Conservation (phyloP, 2,888 invertebrate species). For the Drepana falcataria region DNA sequence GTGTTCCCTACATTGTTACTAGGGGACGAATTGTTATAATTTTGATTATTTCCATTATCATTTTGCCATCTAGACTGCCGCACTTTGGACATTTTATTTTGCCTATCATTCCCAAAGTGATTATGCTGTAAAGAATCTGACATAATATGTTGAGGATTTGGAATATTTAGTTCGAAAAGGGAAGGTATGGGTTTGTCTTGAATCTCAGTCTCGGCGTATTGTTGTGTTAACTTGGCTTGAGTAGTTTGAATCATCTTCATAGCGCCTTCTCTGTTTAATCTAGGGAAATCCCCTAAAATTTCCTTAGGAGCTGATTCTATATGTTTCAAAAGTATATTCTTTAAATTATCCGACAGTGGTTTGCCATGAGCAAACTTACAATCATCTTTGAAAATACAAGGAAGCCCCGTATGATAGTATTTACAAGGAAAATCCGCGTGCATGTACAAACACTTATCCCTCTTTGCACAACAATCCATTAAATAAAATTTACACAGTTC, state of each 20-base stretch:
- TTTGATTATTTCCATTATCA: slow-evolving; percentile 47
- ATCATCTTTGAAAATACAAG: slow-evolving; percentile 88
- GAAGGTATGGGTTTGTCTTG: slow-evolving; percentile 65
- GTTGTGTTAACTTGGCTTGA: slow-evolving; percentile 64
- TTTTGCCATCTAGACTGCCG: slow-evolving; percentile 75
- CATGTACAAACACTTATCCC: slow-evolving; percentile 97
- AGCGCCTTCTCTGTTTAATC: slow-evolving; percentile 88
- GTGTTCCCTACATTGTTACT: slow-evolving; percentile 38
- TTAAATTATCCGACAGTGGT: slow-evolving; percentile 89
- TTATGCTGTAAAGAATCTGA: slow-evolving; percentile 38
- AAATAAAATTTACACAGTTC: slow-evolving; percentile 98
- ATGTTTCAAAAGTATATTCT: slow-evolving; percentile 83
- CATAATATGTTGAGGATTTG: slow-evolving; percentile 48
- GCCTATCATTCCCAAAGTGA: slow-evolving; percentile 53
- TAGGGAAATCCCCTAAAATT: slow-evolving; percentile 92
- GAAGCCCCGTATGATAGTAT: slow-evolving; percentile 95
- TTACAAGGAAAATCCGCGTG: slow-evolving; percentile 98
- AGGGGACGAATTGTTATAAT: slow-evolving; percentile 46
- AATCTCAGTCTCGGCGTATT: slow-evolving; percentile 52
- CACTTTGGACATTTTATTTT: slow-evolving; percentile 64
- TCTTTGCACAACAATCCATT: slow-evolving; percentile 96
- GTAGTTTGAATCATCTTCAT: slow-evolving; percentile 75
- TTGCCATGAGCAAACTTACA: slow-evolving; percentile 97
- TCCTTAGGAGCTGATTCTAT: slow-evolving; percentile 95
- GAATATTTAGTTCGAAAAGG: slow-evolving; percentile 68